Percentiles rank a stretch among this genome's conserved stretches.
These are phyloP conservation scores for Carollia perspicillata DNA, from an alignment of 2,113 vertebrate genomes.

Conservation along the genomic window DNA sequence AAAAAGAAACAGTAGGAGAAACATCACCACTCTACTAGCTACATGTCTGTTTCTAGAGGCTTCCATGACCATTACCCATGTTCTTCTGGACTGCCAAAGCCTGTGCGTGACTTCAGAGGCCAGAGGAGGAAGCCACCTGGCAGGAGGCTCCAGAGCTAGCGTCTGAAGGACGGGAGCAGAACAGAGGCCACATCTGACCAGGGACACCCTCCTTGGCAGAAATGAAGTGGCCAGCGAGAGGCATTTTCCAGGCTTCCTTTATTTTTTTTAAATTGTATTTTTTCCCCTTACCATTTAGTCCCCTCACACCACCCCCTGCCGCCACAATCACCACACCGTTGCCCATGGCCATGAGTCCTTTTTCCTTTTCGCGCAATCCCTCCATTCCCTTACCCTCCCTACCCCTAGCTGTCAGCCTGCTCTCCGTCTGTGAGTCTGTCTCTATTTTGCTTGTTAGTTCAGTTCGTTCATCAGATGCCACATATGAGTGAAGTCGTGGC, in stretches of 20 bases:
- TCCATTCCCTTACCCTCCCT: no score
- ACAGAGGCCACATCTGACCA: background rate
- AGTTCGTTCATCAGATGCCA: no score
- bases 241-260: background rate
- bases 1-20: background rate
- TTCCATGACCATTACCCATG: background rate
- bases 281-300: no score
- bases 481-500: no score
- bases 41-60: background rate
- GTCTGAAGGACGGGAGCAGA: background rate
- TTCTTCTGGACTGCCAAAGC: background rate
- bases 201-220: background rate
- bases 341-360: no score
- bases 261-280: background rate
- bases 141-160: background rate
- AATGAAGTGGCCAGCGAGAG: background rate
- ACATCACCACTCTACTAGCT: background rate
- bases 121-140: background rate
- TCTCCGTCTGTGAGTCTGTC: no score
- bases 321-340: no score
- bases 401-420: no score
- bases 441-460: no score
- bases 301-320: no score
- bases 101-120: background rate
- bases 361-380: no score